Base-by-base conservation (phyloP, 2,888 invertebrate genomes). In the Melitaea athalia region DNA sequence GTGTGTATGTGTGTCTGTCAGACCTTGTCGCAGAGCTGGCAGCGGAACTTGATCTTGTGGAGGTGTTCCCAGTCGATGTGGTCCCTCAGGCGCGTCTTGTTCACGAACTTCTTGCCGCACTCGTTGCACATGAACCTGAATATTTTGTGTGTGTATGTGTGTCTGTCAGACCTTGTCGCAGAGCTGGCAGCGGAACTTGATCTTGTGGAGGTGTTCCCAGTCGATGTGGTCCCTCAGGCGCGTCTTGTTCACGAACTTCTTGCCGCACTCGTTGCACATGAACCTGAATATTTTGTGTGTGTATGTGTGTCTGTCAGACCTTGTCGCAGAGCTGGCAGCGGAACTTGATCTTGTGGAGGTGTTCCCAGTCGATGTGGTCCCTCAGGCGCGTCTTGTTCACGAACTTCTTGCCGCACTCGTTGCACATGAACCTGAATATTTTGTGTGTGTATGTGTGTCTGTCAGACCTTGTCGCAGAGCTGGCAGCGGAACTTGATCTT, bases 31-130 rank as follows among this genome's bases (percentile, higher is more conserved):
- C 92, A 92, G 0, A 87, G 80, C 50, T 85, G 84, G 45, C 92
- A 92, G 0, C 83, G 72, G 69, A 90, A 89, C 73, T 91, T 91
- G 77, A 90, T 85, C 42, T 89, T 87, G 71, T 91, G 80, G 3
- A 91, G 81, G 14, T 92, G 91, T 5, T 91, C 91, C 92, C 92
- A 92, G 76, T 91, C 91, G 38, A 91, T 83, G 80, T 92, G 92
- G 75, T 92, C 92, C 0, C 87, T 76, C 0, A 92, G 81, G 0
- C 88, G 80, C 0, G 89, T 90, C 72, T 89, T 89, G 77, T 80
- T 87, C 71, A 88, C 87, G 62, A 91, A 92, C 68, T 85, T 85
- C 76, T 88, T 88, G 11, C 90, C 92, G 76, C 92, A 92, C 4
- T 87, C 88, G 74, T 85, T 83, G 72, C 92, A 92, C 60, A 82